These are phyloP conservation scores for Quiscalus mexicanus DNA, from an alignment of 2,113 vertebrate species.

Conservation along the genomic window DNA sequence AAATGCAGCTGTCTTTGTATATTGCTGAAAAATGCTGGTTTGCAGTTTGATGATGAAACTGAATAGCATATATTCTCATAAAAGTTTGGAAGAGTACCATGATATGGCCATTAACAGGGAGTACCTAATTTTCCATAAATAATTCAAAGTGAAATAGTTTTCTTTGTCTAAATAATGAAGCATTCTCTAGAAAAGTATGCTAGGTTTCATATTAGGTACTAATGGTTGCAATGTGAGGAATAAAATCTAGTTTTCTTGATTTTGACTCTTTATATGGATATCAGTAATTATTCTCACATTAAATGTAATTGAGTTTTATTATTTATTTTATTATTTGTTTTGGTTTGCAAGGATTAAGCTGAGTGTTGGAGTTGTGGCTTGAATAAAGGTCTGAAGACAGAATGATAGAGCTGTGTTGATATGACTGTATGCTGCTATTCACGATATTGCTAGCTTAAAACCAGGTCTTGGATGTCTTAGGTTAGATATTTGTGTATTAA, in stretches of 20 bases:
- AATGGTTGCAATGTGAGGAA: not conserved
- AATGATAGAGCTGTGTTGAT: not conserved
- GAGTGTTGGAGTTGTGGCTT: not conserved
- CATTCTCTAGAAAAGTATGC: not conserved
- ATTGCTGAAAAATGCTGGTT: not conserved
- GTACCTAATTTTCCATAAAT: not conserved
- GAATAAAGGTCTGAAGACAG: not conserved
- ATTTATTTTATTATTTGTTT: too few species aligned
- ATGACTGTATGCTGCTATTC: not conserved
- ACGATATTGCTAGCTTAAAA: not conserved
- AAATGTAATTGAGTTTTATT: not conserved
- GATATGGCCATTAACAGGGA: not conserved
- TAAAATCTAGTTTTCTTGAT: not conserved
- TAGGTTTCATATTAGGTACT: not conserved
- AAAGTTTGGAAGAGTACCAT: not conserved
- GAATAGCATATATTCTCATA: not conserved
- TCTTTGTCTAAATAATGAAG: not conserved
- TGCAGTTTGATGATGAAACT: not conserved
- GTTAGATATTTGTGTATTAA: not conserved
- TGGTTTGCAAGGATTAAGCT: not conserved
- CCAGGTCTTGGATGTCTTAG: not conserved
- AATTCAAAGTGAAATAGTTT: not conserved
- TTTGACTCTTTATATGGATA: not conserved
- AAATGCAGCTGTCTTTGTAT: not conserved
- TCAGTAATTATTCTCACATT: not conserved